Evolutionary conservation across 2,888 invertebrate species (phyloP).

Genomic region (Drosophila koepferae): DNA sequence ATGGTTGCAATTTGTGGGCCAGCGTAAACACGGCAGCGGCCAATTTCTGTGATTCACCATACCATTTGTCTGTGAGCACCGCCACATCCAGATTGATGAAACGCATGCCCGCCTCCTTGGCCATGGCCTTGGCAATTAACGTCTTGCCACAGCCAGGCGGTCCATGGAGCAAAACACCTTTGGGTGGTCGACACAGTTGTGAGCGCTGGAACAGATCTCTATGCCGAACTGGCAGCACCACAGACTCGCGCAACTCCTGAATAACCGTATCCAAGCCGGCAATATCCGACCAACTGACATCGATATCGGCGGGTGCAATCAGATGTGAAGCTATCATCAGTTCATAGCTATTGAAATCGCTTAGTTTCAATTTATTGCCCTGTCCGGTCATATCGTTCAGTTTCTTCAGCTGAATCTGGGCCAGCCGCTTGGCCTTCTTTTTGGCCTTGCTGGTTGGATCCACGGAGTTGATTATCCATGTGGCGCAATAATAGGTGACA

Average conservation of each 20-base stretch:
- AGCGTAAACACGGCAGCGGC: constrained; percentile 98
- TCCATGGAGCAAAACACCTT: constrained; percentile 97
- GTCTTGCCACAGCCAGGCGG: constrained; percentile 99
- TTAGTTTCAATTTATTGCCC: constrained; percentile 86
- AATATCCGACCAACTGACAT: constrained; percentile 93
- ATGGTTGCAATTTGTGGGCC: constrained; percentile 95
- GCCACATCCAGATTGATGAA: constrained; percentile 98
- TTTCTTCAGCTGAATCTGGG: constrained; percentile 91
- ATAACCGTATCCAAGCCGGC: constrained; percentile 95
- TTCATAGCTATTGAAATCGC: constrained; percentile 95
- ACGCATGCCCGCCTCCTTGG: constrained; percentile 95
- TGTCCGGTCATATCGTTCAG: constrained; percentile 85
- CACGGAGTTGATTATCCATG: constrained; percentile 94
- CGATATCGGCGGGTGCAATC: constrained; percentile 93
- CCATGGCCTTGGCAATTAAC: constrained; percentile 97
- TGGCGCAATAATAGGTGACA: constrained; percentile 93
- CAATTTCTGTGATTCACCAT: constrained; percentile 99
- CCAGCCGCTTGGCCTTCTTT: constrained; percentile 92
- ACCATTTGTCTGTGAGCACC: constrained; percentile 98
- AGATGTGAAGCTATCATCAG: constrained; percentile 97
- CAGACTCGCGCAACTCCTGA: constrained; percentile 95
- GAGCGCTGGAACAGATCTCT: constrained; percentile 93
- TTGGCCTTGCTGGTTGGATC: constrained; percentile 96
- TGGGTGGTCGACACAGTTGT: constrained; percentile 95
- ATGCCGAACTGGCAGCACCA: constrained; percentile 95